Evolutionary conservation across 2,113 vertebrate genomes (phyloP), one percentile per base, ranked within the genome.

Genomic region (Pavo muticus): DNA sequence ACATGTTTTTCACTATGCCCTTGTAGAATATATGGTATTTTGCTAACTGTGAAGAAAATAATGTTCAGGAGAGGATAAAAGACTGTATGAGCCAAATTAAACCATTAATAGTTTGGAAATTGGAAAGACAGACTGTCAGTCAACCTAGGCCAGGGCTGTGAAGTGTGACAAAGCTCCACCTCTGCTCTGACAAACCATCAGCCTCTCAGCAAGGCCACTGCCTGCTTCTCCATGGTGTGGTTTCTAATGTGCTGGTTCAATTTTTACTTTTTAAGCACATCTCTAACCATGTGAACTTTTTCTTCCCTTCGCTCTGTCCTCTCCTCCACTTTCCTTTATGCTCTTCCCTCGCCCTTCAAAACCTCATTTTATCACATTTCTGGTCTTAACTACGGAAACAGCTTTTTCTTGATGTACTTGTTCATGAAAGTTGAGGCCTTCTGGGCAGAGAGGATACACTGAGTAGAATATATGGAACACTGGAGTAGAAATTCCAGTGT

Each of bases 41-140:
- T 85, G 54, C 42, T 86, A 71, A 93, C 91, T 6, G 45, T 32
- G n/a, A 69, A 68, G 50, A 94, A 85, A 90, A 50, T 29, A 74
- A 44, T 37, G 4, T 37, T 84, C 47, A 59, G 54, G 13, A 87
- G 21, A 91, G 9, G 95, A 91, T 6, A 90, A 52, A 94, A 50
- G 57, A 42, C 67, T 87, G 24, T 50, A 69, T 39, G 67, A 96
- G 80, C 29, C 63, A 94, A 90, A 89, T 89, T 85, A 94, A 92
- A 93, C 69, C 50, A 32, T 86, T 90, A 96, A 86, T 84, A 60
- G 63, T 24, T 88, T 70, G 65, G 73, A 96, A 96, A 95, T 78
- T 30, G 30, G n/a, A 78, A 94, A 88, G 50, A 35, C 73, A 91
- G 64, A 61, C 44, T 60, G 35, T 50, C 68, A 85, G 35, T 78